Evolutionary conservation across 2,888 invertebrate species (phyloP).

Genomic region (Synergus gifuensis): DNA sequence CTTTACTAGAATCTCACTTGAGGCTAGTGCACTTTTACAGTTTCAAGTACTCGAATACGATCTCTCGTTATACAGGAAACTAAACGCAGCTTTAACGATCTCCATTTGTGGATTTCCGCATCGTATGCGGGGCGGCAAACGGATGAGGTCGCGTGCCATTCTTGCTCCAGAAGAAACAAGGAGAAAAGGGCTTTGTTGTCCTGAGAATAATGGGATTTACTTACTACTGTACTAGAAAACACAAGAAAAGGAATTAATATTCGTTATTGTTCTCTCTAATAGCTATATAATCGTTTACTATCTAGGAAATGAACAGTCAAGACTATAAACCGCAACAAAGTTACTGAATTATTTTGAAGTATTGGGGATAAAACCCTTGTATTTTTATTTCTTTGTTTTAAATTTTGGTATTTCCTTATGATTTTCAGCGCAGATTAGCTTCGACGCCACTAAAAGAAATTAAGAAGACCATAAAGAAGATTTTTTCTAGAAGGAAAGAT

Average conservation of each 20-base stretch:
- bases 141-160: conserved; percentile 54
- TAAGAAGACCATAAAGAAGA: neutral
- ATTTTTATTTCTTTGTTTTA: too few relatives aligned
- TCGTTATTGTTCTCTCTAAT: neutral
- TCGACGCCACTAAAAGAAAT: neutral
- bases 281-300: neutral
- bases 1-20: conserved; percentile 12
- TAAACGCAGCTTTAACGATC: conserved; percentile 56
- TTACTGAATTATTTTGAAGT: too few relatives aligned
- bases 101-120: conserved; percentile 57
- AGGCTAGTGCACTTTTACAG: conserved; percentile 21
- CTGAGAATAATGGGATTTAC: conserved; percentile 14
- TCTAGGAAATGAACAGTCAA: neutral
- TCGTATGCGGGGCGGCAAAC: conserved; percentile 27
- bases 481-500: conserved; percentile 7
- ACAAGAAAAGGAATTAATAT: conserved; percentile 35
- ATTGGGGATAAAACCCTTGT: too few relatives aligned
- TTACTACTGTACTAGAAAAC: neutral
- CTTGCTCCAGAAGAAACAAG: conserved; percentile 11
- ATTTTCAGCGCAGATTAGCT: neutral
- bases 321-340: neutral
- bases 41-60: conserved; percentile 49
- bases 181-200: conserved; percentile 13
- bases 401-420: too few relatives aligned
- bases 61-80: conserved; percentile 57